Percentiles rank a stretch among this genome's conserved stretches.
Conservation (phyloP, 2,888 invertebrate genomes). For the Calephelis perditalis region DNA sequence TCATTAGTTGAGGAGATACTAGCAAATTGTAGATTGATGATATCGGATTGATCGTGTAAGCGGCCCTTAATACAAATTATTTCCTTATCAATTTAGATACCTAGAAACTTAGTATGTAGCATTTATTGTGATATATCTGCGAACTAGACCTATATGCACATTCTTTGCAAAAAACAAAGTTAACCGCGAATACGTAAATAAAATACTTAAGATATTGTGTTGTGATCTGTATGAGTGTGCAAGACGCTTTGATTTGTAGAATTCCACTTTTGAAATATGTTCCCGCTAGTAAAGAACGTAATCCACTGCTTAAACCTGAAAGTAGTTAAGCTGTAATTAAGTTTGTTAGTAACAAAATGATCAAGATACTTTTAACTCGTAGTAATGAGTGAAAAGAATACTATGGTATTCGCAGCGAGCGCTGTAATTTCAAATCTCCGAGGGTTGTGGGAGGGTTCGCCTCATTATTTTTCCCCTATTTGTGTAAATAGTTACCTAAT, state of each 20-base stretch:
- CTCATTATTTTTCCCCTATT: slow-evolving; percentile 77
- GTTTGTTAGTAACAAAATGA: slow-evolving; percentile 38
- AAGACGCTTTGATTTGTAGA: not conserved
- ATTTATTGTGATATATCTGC: slow-evolving; percentile 9
- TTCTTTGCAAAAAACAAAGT: slow-evolving; percentile 1
- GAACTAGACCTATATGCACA: not conserved
- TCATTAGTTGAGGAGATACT: no score
- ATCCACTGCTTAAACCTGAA: slow-evolving; percentile 16
- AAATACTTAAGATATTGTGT: slow-evolving; percentile 4
- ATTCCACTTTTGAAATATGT: not conserved
- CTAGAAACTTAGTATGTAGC: slow-evolving; percentile 6
- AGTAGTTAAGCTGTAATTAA: slow-evolving; percentile 32
- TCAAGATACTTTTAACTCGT: slow-evolving; percentile 47
- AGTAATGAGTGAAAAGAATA: slow-evolving; percentile 54
- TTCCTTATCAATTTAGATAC: not conserved
- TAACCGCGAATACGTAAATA: slow-evolving; percentile 9
- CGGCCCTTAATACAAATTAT: not conserved
- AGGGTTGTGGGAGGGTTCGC: slow-evolving; percentile 76
- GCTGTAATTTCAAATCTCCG: slow-evolving; percentile 71
- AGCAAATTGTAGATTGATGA: no score
- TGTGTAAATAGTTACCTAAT: slow-evolving; percentile 77
- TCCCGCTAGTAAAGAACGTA: slow-evolving; percentile 5
- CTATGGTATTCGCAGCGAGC: slow-evolving; percentile 47
- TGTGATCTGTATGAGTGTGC: slow-evolving; percentile 7
- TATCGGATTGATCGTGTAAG: slow-evolving; percentile 1